phyloP scores from a whole-genome alignment of 2,888 invertebrate species.

The Parnassius smintheus region DNA sequence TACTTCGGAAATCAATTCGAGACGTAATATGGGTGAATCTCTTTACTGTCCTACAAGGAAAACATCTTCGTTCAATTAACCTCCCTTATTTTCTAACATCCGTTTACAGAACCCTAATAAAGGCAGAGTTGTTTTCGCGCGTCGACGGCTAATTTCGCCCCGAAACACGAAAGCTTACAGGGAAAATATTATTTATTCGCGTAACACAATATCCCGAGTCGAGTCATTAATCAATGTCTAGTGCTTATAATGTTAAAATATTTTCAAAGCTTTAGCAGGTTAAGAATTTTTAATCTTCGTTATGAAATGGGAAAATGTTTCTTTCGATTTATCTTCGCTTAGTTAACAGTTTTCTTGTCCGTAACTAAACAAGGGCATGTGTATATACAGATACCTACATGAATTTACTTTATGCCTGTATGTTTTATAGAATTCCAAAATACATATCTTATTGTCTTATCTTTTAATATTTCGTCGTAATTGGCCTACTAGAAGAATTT shows the following conservation, averaged over 20 bases:
- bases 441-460: no score
- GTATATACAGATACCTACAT: no score
- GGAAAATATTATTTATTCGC: conserved; percentile 33
- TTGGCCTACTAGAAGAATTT: no score
- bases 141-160: conserved; percentile 31
- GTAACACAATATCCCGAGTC: conserved; percentile 29
- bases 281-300: conserved; percentile 6
- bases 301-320: background rate
- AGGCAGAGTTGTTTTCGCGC: conserved; percentile 30
- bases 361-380: no score
- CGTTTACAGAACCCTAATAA: conserved; percentile 8
- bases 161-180: conserved; percentile 32
- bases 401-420: no score
- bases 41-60: conserved; percentile 4
- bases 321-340: no score
- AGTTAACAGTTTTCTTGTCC: no score
- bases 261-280: conserved; percentile 2
- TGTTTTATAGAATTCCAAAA: no score
- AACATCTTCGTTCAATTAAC: conserved; percentile 6
- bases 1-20: background rate
- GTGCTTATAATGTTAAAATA: conserved; percentile 25
- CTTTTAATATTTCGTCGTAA: no score
- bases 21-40: background rate
- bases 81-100: conserved; percentile 8
- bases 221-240: conserved; percentile 29